Evolutionary conservation across 2,888 invertebrate genomes (phyloP).

Genomic region (Andricus curvator): DNA sequence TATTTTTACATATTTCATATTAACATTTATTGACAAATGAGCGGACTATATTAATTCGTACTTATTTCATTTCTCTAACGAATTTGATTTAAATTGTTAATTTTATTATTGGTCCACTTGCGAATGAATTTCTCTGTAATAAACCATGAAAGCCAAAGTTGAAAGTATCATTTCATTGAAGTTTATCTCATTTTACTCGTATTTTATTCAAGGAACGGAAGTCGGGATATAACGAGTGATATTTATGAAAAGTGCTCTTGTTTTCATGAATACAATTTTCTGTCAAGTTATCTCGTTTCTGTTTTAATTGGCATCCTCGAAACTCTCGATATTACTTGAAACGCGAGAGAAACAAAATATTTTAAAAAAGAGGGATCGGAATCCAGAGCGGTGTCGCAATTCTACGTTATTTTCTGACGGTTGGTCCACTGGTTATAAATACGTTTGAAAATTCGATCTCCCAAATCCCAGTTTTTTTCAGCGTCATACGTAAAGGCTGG

Average conservation of each 20-base stretch:
- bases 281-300: neutral
- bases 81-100: neutral
- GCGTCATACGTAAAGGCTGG: neutral
- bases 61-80: neutral
- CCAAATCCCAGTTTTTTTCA: slow-evolving; percentile 1
- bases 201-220: neutral
- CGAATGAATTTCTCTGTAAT: neutral
- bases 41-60: neutral
- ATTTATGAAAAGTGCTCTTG: slow-evolving; percentile 1
- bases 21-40: neutral
- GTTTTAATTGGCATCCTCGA: neutral
- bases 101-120: neutral
- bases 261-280: neutral
- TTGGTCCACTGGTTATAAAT: slow-evolving; percentile 7
- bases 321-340: neutral
- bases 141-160: neutral
- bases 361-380: neutral
- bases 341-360: neutral
- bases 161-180: neutral
- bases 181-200: neutral
- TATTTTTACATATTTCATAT: no score
- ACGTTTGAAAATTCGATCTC: slow-evolving; percentile 1
- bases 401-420: slow-evolving; percentile 3
- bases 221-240: neutral
- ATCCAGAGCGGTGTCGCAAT: slow-evolving; percentile 2